Evolutionary conservation across 2,888 invertebrate genomes (phyloP).

Genomic region (Halictus quadricinctus): DNA sequence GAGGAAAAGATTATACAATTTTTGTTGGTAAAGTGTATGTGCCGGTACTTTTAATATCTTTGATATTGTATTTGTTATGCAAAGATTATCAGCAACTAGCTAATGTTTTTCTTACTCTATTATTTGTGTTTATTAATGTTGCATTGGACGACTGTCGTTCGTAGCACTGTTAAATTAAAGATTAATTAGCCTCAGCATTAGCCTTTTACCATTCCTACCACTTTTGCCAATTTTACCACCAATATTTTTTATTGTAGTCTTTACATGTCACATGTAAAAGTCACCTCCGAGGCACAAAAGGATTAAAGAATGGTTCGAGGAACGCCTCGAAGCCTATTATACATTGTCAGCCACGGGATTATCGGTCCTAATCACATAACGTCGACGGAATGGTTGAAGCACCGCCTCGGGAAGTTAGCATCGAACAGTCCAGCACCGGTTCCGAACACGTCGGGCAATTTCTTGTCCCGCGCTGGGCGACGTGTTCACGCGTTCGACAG

Average conservation of each 20-base stretch:
- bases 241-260: not conserved
- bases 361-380: not conserved
- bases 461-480: not conserved
- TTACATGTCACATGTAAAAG: not conserved
- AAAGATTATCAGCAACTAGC: not conserved
- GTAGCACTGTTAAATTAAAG: too few species aligned
- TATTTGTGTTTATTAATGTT: not conserved
- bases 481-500: conserved; percentile 16
- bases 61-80: too few species aligned
- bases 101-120: not conserved
- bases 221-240: not conserved
- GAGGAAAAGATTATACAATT: not conserved
- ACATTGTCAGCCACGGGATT: not conserved
- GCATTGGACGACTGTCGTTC: too few species aligned
- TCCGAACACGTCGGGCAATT: not conserved
- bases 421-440: not conserved
- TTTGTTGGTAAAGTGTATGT: not conserved
- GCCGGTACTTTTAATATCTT: not conserved
- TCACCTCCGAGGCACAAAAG: not conserved
- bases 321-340: not conserved
- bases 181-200: too few species aligned
- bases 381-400: not conserved
- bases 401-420: not conserved
- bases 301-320: not conserved
- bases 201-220: too few species aligned